Evolutionary conservation across 2,888 invertebrate genomes (phyloP).

Genomic region (Prosapia bicincta): DNA sequence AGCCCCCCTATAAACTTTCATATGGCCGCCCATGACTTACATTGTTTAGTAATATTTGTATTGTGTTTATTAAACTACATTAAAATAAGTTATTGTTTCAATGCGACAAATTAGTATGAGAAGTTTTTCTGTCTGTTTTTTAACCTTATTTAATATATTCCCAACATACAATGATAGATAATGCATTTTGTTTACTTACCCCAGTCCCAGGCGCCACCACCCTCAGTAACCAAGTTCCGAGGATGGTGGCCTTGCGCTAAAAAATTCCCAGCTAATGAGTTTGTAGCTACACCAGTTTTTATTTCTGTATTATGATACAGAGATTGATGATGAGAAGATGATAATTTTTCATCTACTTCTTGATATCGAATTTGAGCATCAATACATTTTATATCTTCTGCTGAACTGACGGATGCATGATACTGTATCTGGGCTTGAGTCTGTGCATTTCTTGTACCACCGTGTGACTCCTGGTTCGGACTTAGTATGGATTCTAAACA

Average conservation of each 20-base stretch:
- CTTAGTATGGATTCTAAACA: slow-evolving; percentile 13
- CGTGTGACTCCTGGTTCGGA: slow-evolving; percentile 16
- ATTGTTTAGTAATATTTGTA: too few relatives aligned
- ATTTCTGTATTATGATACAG: slow-evolving; percentile 33
- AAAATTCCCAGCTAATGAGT: slow-evolving; percentile 64
- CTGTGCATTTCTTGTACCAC: slow-evolving; percentile 6
- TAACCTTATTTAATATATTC: too few relatives aligned
- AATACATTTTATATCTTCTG: slow-evolving; percentile 7
- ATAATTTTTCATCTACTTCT: not conserved
- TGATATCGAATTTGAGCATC: slow-evolving; percentile 9
- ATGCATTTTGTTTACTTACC: slow-evolving; percentile 48
- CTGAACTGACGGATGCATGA: slow-evolving; percentile 12
- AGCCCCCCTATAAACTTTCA: too few relatives aligned
- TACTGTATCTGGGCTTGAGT: not conserved
- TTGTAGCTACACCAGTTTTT: slow-evolving; percentile 29
- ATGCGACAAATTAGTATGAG: too few relatives aligned
- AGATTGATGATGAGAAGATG: slow-evolving; percentile 1
- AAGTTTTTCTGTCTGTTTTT: too few relatives aligned
- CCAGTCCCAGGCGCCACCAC: slow-evolving; percentile 74
- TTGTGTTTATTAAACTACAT: too few relatives aligned
- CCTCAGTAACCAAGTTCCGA: slow-evolving; percentile 71
- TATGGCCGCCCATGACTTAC: too few relatives aligned
- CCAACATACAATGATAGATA: not conserved
- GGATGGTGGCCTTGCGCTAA: slow-evolving; percentile 98
- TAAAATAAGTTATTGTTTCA: too few relatives aligned